Evolutionary conservation across 2,888 invertebrate genomes (phyloP).

Genomic region (Phrixothrix hirtus): DNA sequence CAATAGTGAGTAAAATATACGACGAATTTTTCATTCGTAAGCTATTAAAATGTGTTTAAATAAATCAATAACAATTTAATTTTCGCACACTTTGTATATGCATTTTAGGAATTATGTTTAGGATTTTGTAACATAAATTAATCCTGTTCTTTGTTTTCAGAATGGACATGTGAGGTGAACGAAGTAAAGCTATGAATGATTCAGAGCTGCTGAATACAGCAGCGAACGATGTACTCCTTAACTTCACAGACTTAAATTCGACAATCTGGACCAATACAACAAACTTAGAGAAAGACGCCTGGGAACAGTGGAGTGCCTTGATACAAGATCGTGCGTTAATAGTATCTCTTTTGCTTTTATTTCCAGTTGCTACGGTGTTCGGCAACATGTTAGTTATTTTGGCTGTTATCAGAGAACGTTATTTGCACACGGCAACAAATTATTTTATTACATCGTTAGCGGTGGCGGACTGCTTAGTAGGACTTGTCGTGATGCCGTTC

Average conservation of each 20-base stretch:
- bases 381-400: constrained; percentile 94
- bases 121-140: background rate
- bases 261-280: constrained; percentile 46
- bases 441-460: constrained; percentile 97
- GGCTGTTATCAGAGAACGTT: constrained; percentile 90
- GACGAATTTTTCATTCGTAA: too few species aligned
- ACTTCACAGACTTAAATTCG: constrained; percentile 30
- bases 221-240: constrained; percentile 26
- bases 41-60: too few species aligned
- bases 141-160: constrained; percentile 6
- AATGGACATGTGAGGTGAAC: constrained; percentile 14
- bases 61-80: too few species aligned
- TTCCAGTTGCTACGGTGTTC: constrained; percentile 91
- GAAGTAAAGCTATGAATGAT: constrained; percentile 30
- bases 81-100: too few species aligned
- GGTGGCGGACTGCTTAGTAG: constrained; percentile 94
- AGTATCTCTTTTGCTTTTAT: constrained; percentile 80
- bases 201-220: constrained; percentile 31
- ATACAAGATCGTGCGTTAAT: constrained; percentile 74
- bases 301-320: constrained; percentile 58
- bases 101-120: too few species aligned
- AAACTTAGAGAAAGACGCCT: constrained; percentile 49
- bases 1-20: too few species aligned
- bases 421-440: constrained; percentile 95
- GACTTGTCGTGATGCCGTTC: constrained; percentile 97